Percentiles rank a stretch among this genome's conserved stretches.
These are phyloP conservation scores for Isurus oxyrinchus DNA, from an alignment of 2,113 vertebrate genomes.

Conservation along the genomic window DNA sequence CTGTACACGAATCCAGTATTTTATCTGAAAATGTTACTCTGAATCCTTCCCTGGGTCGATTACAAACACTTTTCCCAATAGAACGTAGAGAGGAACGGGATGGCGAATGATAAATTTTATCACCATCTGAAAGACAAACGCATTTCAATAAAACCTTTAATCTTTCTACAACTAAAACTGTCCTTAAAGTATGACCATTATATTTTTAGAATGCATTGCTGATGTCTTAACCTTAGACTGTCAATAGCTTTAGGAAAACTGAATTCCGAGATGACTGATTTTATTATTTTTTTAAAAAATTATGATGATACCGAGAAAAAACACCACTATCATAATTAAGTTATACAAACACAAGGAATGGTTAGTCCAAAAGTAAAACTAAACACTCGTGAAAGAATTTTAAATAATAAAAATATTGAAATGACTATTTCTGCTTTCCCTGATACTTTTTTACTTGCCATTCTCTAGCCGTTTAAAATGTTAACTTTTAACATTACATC, in stretches of 20 bases:
- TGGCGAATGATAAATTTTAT: slow-evolving; percentile 40
- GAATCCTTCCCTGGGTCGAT: slow-evolving; percentile 46
- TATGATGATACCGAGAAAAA: not conserved
- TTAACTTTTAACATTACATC: not conserved
- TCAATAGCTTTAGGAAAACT: not conserved
- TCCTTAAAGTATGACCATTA: not conserved
- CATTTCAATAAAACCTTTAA: not conserved
- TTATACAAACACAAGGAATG: not conserved
- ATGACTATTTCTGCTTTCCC: not conserved
- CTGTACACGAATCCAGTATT: slow-evolving; percentile 44
- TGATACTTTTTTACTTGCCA: not conserved
- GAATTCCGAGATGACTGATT: not conserved
- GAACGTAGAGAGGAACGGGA: slow-evolving; percentile 47
- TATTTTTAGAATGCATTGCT: not conserved
- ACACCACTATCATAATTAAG: not conserved
- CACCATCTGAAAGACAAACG: slow-evolving; percentile 41
- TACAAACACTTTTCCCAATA: slow-evolving; percentile 45
- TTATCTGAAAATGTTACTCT: slow-evolving; percentile 52
- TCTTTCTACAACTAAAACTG: not conserved
- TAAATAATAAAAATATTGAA: not conserved
- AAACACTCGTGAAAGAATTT: not conserved
- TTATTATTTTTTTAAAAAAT: not conserved
- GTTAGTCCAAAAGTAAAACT: not conserved
- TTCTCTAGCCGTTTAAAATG: not conserved
- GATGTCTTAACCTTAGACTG: not conserved